These are phyloP conservation scores for Agrotis exclamationis DNA, from an alignment of 2,888 invertebrate genomes.

Conservation along the genomic window DNA sequence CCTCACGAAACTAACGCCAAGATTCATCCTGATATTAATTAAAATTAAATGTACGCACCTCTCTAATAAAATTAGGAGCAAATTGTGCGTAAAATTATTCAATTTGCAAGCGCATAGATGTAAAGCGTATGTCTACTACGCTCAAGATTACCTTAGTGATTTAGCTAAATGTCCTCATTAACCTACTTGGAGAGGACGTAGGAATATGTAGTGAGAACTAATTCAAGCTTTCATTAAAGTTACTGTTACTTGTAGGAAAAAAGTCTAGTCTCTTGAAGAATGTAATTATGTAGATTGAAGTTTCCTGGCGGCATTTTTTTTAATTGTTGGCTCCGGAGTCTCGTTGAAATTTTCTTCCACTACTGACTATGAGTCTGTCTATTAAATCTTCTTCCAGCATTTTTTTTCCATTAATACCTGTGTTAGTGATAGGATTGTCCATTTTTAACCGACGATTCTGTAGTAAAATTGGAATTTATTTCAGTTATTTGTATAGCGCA, in stretches of 20 bases:
- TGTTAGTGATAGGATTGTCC: too few relatives aligned
- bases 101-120: constrained; percentile 33
- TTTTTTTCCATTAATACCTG: too few relatives aligned
- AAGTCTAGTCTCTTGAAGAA: constrained; percentile 22
- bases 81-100: constrained; percentile 53
- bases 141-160: constrained; percentile 45
- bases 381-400: neutral
- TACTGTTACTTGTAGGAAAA: constrained; percentile 21
- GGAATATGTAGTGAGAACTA: constrained; percentile 25
- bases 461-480: too few relatives aligned
- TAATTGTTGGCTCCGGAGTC: constrained; percentile 1
- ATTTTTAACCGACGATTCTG: too few relatives aligned
- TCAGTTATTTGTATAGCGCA: too few relatives aligned
- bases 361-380: neutral
- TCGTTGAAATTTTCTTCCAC: constrained; percentile 4
- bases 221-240: constrained; percentile 40
- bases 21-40: constrained; percentile 29
- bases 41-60: constrained; percentile 37
- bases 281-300: constrained; percentile 38
- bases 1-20: neutral
- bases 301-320: constrained; percentile 7
- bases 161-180: constrained; percentile 54
- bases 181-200: constrained; percentile 39
- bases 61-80: constrained; percentile 42
- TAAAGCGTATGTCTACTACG: constrained; percentile 24